Base-by-base conservation (phyloP, 2,888 invertebrate species). In the Tenthredo notha region DNA sequence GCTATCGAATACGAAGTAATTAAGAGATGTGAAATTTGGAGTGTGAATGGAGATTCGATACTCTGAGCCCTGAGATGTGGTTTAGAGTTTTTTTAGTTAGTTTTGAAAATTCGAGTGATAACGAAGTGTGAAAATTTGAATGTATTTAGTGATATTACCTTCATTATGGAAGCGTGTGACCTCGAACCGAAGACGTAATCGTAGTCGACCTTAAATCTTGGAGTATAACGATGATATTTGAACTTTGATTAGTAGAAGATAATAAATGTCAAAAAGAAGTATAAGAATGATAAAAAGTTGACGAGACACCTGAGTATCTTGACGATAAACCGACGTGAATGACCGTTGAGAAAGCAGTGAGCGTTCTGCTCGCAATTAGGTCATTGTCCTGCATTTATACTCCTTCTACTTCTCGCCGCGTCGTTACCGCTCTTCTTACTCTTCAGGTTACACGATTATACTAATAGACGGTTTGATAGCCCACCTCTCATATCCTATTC, bases 301-400 rank as follows among this genome's bases (percentile, higher is more conserved):
- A 37, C 40, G 47, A 25, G 54, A 61, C 61, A 40, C 61, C 40
- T 80, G 12, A 43, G 43, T 25, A 9, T 75, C 21, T 47, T 75
- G 47, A 47, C 75, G 75, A 37, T 10, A 15, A 77, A 83, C 86
- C 86, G 86, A 85, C 88, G 87, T 89, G 90, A 91, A 91, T 90
- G 91, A 88, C 86, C 90, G 88, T 86, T 85, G 87, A 90, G 90
- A 91, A 92, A 91, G 92, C 92, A 90, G 90, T 89, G 90, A 89
- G 89, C 90, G 90, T 91, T 92, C 92, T 92, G 92, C 89, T 89
- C 90, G 88, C 93, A 93, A 93, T 93, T 93, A 92, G 93, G 93
- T 93, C 93, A 93, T 92, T 92, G 92, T 92, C 91, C 92, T 92
- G 91, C 91, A 92, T 92, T 92, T 92, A 92, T 92, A 92, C 92